Percentiles rank a stretch among this genome's conserved stretches.
Conservation (phyloP, 2,113 vertebrate species). For the Sceloporus tristichus region DNA sequence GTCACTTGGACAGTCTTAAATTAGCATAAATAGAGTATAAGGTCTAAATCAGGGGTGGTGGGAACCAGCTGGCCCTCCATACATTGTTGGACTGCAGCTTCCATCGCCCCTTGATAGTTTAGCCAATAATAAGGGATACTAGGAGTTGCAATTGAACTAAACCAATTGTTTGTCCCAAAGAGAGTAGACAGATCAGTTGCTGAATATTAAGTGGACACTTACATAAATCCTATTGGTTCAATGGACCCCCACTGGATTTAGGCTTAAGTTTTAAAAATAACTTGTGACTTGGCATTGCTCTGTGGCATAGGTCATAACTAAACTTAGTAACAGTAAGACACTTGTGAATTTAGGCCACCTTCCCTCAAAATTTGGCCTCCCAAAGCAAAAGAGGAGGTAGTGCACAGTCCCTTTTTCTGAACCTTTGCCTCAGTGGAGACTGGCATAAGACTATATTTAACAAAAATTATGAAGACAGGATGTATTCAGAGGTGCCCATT, state of each 20-base stretch:
- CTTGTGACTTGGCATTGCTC: not conserved
- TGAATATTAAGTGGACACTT: too few species aligned
- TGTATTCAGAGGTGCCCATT: not conserved
- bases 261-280: not conserved
- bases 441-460: too few species aligned
- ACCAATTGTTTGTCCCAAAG: too few species aligned
- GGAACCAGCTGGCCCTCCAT: not conserved
- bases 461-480: too few species aligned
- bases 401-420: not conserved
- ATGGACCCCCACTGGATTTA: too few species aligned
- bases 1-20: not conserved
- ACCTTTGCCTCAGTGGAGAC: not conserved
- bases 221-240: too few species aligned
- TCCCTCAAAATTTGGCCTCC: not conserved
- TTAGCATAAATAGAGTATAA: not conserved
- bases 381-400: not conserved
- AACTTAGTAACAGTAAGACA: not conserved
- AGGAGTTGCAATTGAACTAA: too few species aligned
- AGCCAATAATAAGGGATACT: too few species aligned
- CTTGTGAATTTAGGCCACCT: not conserved
- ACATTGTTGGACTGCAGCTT: too few species aligned
- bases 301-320: not conserved
- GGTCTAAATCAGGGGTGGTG: not conserved
- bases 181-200: too few species aligned
- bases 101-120: too few species aligned